Evolutionary conservation across 2,888 invertebrate species (phyloP).

Genomic region (Chrysina gloriosa): DNA sequence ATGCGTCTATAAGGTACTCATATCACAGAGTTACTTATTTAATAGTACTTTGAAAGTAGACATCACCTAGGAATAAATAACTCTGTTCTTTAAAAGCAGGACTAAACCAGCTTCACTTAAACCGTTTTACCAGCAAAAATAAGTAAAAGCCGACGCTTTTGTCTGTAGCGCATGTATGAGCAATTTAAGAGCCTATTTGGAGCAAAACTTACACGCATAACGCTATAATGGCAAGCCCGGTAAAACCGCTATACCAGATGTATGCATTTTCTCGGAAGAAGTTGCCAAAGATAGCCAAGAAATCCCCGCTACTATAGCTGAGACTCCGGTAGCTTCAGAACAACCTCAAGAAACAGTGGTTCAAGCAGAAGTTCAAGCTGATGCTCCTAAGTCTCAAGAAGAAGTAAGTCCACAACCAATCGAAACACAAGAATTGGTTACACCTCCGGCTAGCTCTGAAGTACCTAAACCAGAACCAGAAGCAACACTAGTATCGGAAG

Average conservation of each 20-base stretch:
- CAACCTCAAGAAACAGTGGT: neutral
- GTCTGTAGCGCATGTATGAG: slow-evolving; percentile 16
- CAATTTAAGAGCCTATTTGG: slow-evolving; percentile 4
- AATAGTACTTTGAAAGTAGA: neutral
- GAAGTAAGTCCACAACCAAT: slow-evolving; percentile 48
- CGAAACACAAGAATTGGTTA: slow-evolving; percentile 28
- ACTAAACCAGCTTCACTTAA: neutral
- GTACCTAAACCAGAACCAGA: slow-evolving; percentile 20
- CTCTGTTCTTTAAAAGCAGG: slow-evolving; percentile 4
- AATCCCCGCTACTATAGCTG: neutral
- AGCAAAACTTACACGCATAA: slow-evolving; percentile 25
- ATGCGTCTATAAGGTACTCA: neutral
- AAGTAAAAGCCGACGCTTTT: slow-evolving; percentile 21
- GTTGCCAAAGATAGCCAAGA: neutral
- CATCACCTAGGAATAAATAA: slow-evolving; percentile 4
- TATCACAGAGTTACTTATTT: slow-evolving; percentile 22
- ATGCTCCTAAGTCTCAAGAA: slow-evolving; percentile 47
- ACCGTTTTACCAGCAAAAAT: neutral
- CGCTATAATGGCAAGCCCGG: slow-evolving; percentile 8
- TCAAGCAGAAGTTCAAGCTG: slow-evolving; percentile 4
- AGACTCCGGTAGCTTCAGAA: neutral
- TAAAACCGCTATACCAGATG: slow-evolving; percentile 21
- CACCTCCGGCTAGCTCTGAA: slow-evolving; percentile 11
- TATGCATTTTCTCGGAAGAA: slow-evolving; percentile 36
- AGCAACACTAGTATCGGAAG: neutral